These are phyloP conservation scores for Caenorhabditis sinica DNA, from an alignment of 2,888 invertebrate species.

Conservation along the genomic window DNA sequence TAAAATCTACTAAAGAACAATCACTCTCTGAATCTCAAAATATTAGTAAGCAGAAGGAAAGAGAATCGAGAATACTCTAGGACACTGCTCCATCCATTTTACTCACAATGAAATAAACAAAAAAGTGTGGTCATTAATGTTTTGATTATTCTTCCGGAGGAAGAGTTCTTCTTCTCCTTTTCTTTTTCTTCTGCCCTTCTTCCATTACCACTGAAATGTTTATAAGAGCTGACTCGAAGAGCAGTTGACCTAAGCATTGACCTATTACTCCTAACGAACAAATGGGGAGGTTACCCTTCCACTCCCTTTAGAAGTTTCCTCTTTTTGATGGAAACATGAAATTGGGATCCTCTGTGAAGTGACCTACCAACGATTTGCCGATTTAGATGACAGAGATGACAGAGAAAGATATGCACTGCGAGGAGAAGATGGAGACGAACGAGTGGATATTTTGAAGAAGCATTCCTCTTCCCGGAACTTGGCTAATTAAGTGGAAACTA, in stretches of 20 bases:
- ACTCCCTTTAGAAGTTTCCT: not conserved
- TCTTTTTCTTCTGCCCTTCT: not conserved
- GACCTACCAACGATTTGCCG: conserved; percentile 55
- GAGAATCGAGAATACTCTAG: conserved; percentile 1
- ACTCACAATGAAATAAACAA: conserved; percentile 45
- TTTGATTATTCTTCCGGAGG: conserved; percentile 57
- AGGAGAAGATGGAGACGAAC: not conserved
- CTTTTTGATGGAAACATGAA: conserved; percentile 23
- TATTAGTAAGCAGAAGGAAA: not conserved
- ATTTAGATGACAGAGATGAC: conserved; percentile 57
- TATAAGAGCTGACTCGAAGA: conserved; percentile 22
- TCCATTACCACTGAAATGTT: conserved; percentile 35
- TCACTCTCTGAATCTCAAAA: not conserved
- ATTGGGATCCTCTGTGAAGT: conserved; percentile 30
- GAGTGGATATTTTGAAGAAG: conserved; percentile 11
- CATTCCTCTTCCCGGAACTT: conserved; percentile 1
- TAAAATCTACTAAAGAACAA: not conserved
- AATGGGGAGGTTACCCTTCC: no score
- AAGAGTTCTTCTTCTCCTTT: conserved; percentile 2
- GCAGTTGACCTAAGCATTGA: conserved; percentile 29
- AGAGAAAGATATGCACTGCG: conserved; percentile 38
- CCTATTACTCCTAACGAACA: not conserved
- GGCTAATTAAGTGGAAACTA: conserved; percentile 24
- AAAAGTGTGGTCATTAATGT: conserved; percentile 55
- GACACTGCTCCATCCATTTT: not conserved